Conservation (phyloP, 2,888 invertebrate genomes). For the Drosophila imparisetae region DNA sequence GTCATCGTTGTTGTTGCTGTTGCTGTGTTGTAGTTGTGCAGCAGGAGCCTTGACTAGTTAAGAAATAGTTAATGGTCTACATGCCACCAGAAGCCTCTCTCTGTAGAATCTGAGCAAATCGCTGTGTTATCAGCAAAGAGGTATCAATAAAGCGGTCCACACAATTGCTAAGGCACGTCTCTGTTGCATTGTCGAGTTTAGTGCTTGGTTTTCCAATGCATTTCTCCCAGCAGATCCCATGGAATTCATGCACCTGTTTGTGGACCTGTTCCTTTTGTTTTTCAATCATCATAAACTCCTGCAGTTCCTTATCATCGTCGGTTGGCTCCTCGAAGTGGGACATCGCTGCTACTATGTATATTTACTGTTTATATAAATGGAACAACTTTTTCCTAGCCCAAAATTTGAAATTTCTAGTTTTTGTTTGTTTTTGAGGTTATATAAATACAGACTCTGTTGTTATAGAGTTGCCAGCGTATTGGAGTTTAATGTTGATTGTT, state of each 20-base stretch:
- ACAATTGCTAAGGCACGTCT: slow-evolving; percentile 96
- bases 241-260: slow-evolving; percentile 96
- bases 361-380: slow-evolving; percentile 4
- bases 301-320: slow-evolving; percentile 90
- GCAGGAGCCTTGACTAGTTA: slow-evolving; percentile 17
- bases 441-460: slow-evolving; percentile 49
- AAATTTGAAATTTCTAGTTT: slow-evolving; percentile 45
- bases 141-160: slow-evolving; percentile 98
- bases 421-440: slow-evolving; percentile 53
- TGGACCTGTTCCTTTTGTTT: slow-evolving; percentile 96
- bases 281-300: slow-evolving; percentile 93
- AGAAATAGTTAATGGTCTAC: slow-evolving; percentile 44
- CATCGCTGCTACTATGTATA: slow-evolving; percentile 57
- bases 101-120: slow-evolving; percentile 95
- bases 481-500: not conserved
- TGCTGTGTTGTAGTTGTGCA: not conserved
- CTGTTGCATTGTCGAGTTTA: slow-evolving; percentile 94
- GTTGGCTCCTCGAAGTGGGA: slow-evolving; percentile 79
- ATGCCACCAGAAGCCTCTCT: slow-evolving; percentile 87
- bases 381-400: slow-evolving; percentile 20
- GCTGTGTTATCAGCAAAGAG: slow-evolving; percentile 93
- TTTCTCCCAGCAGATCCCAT: slow-evolving; percentile 98
- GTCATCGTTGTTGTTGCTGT: not conserved
- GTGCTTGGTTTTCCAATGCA: slow-evolving; percentile 95
- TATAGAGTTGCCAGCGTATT: slow-evolving; percentile 32